Conservation (phyloP, 1,140 invertebrate species). For the Micrasema longulum region DNA sequence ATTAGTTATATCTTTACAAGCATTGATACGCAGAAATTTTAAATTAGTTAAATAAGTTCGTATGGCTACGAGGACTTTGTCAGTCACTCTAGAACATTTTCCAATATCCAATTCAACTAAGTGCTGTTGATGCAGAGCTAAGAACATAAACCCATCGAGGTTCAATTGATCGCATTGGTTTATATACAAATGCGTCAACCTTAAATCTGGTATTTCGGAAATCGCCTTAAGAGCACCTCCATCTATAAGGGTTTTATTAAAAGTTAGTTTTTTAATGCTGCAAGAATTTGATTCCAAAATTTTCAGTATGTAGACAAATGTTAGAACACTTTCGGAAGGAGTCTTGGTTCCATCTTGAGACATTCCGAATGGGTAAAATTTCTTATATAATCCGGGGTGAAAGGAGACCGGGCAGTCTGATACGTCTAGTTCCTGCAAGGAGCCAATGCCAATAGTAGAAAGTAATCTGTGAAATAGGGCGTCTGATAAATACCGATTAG, state of each 20-base stretch:
- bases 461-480: constrained; percentile 75
- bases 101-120: constrained; percentile 73
- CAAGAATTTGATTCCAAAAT: constrained; percentile 68
- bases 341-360: constrained; percentile 60
- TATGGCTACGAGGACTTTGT: constrained; percentile 71
- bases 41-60: constrained; percentile 70
- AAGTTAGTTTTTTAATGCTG: constrained; percentile 71
- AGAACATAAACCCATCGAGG: constrained; percentile 68
- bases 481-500: constrained; percentile 79
- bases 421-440: constrained; percentile 72
- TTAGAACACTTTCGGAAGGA: constrained; percentile 76
- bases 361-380: constrained; percentile 71
- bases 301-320: constrained; percentile 74
- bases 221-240: constrained; percentile 71
- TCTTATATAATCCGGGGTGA: constrained; percentile 73
- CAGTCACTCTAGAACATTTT: constrained; percentile 72
- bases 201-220: constrained; percentile 66
- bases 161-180: constrained; percentile 76
- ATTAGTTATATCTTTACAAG: constrained; percentile 74
- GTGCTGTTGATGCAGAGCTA: constrained; percentile 70
- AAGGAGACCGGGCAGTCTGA: constrained; percentile 77
- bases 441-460: constrained; percentile 69
- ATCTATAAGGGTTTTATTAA: constrained; percentile 76
- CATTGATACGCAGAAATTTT: constrained; percentile 69
- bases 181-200: constrained; percentile 70